Evolutionary conservation across 2,888 invertebrate species (phyloP).

Genomic region (Coremacera marginata): DNA sequence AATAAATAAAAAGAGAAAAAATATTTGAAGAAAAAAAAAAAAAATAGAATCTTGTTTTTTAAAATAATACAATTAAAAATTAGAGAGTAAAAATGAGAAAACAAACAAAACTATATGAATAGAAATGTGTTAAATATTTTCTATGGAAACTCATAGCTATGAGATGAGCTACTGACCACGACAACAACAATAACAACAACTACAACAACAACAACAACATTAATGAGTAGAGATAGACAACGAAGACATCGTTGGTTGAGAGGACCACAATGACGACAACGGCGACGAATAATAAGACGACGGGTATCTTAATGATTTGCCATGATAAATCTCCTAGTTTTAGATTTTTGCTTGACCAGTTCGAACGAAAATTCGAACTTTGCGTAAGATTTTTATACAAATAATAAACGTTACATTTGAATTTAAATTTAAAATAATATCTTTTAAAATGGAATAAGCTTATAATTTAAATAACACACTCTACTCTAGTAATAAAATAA

Average conservation of each 20-base stretch:
- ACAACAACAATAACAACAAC: not conserved
- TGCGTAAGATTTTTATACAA: conserved; percentile 45
- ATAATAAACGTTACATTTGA: not conserved
- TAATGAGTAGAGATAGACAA: conserved; percentile 30
- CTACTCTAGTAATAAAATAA: too few relatives aligned
- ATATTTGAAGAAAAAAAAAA: not conserved
- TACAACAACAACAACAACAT: conserved; percentile 41
- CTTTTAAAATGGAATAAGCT: too few relatives aligned
- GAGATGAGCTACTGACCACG: conserved; percentile 12
- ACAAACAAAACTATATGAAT: not conserved
- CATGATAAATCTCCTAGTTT: conserved; percentile 57
- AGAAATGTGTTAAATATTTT: not conserved
- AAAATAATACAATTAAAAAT: not conserved
- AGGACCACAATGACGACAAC: conserved; percentile 2
- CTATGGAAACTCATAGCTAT: not conserved
- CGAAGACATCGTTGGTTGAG: not conserved
- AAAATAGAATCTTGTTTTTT: not conserved
- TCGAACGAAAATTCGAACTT: conserved; percentile 64
- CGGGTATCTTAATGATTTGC: conserved; percentile 49
- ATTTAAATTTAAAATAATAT: conserved; percentile 9
- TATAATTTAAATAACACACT: too few relatives aligned
- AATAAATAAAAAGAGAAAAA: conserved; percentile 7
- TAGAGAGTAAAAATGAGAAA: not conserved
- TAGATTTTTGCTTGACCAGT: conserved; percentile 65
- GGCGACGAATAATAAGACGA: conserved; percentile 25